Evolutionary conservation across 1,140 invertebrate species (phyloP), one percentile per base, ranked within the genome.

Genomic region (Palaemon carinicauda): DNA sequence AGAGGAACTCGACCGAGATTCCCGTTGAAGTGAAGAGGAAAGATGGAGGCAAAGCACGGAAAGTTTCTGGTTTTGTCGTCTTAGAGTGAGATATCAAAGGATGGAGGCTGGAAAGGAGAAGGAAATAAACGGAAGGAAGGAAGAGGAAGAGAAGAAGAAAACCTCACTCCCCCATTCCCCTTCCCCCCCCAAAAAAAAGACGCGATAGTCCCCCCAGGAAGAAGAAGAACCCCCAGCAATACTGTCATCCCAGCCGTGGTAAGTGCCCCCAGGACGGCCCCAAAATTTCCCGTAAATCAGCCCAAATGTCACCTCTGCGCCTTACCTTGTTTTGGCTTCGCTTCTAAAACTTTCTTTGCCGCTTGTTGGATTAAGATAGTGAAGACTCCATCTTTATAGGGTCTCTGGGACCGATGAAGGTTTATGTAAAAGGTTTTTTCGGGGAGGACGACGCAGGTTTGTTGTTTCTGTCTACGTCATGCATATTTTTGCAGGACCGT

Each of bases 311-410:
- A 80, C 78, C 78, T 56, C 78, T 15, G 78, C 78, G 53, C 78
- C 12, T 15, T 27, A 54, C 78, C 53, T 80, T 54, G 52, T 80
- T 80, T 27, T 29, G 52, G 78, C 54, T n/a, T 27, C 60, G 21
- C 50, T 65, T 17, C 60, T 73, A 50, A 52, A 29, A 52, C 56
- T 65, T 82, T 73, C 33, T 29, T 60, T 50, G 33, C 41, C 80
- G 60, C 80, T 71, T 82, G 60, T 33, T 53, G 81, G 81, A 74
- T 82, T 82, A 82, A 82, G 81, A 82, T 71, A 82, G 81, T 54
- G 69, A 33, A 41, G 21, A 27, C 65, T 15, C 50, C 33, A 52
- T 21, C 50, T 82, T 75, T 82, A 82, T 82, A 52, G 27, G 31
- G 71, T 52, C 60, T 73, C 29, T 19, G 81, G 81, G 81, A 75